Conservation (phyloP, 2,888 invertebrate species). For the Myathropa florea region DNA sequence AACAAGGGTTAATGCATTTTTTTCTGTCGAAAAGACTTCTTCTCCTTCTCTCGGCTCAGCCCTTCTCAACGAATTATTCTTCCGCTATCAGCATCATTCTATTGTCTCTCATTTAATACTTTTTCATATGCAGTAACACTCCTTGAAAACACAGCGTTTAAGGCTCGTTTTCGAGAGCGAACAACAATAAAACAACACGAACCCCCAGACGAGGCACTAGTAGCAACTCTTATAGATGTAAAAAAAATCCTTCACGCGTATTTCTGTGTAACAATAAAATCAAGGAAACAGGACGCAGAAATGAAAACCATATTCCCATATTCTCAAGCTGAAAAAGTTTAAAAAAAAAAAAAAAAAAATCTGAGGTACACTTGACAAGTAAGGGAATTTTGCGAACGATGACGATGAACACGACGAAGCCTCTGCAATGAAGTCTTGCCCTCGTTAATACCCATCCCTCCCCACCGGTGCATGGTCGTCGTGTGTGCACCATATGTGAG, state of each 20-base stretch:
- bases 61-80: background rate
- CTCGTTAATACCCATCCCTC: conserved; percentile 47
- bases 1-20: conserved; percentile 28
- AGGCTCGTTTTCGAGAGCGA: conserved; percentile 21
- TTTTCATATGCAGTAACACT: conserved; percentile 51
- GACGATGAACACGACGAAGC: background rate
- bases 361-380: conserved; percentile 63
- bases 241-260: conserved; percentile 32
- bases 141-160: conserved; percentile 38
- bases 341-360: conserved; percentile 31
- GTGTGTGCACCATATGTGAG: conserved; percentile 33
- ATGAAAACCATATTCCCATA: conserved; percentile 37
- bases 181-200: conserved; percentile 18
- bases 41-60: background rate
- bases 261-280: conserved; percentile 55
- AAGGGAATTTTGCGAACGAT: conserved; percentile 59
- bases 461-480: background rate
- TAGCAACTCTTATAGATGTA: background rate
- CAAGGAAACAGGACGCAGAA: conserved; percentile 31
- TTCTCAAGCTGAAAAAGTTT: background rate
- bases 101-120: conserved; percentile 45
- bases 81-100: conserved; percentile 35
- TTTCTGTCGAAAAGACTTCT: background rate
- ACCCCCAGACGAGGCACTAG: background rate
- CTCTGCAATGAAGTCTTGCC: conserved; percentile 40